phyloP scores from a whole-genome alignment of 2,113 vertebrate species.

The Neogale vison region DNA sequence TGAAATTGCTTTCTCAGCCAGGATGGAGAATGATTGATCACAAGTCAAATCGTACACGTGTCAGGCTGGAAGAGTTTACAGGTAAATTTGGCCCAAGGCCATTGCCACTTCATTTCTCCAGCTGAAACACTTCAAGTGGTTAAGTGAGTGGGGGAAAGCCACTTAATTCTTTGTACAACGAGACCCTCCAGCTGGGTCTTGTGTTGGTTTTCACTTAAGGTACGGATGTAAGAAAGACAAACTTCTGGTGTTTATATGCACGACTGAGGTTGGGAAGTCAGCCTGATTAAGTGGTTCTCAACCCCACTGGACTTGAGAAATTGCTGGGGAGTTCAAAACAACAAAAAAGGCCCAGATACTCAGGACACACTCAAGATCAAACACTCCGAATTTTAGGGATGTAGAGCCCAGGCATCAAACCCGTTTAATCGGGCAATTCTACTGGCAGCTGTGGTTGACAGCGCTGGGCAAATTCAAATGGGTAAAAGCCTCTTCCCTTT shows the following conservation, averaged over 20 bases:
- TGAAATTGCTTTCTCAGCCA: constrained; percentile 53
- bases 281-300: neutral
- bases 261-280: neutral
- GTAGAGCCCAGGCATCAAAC: neutral
- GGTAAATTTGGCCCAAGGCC: neutral
- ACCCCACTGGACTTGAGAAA: neutral
- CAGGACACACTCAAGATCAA: neutral
- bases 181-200: neutral
- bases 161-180: neutral
- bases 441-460: too few relatives aligned
- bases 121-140: neutral
- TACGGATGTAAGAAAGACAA: neutral
- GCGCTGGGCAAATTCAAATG: fast-evolving
- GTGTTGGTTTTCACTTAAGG: neutral
- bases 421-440: neutral
- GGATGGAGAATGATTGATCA: neutral
- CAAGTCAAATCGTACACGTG: neutral
- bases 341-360: neutral
- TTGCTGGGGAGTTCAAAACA: neutral
- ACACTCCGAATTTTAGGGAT: neutral
- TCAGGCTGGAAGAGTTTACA: neutral
- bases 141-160: neutral
- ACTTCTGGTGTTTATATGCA: neutral
- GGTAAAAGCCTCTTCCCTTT: too few relatives aligned
- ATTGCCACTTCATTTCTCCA: neutral